Base-by-base conservation (phyloP, 2,888 invertebrate genomes). In the Ellobium chinense region DNA sequence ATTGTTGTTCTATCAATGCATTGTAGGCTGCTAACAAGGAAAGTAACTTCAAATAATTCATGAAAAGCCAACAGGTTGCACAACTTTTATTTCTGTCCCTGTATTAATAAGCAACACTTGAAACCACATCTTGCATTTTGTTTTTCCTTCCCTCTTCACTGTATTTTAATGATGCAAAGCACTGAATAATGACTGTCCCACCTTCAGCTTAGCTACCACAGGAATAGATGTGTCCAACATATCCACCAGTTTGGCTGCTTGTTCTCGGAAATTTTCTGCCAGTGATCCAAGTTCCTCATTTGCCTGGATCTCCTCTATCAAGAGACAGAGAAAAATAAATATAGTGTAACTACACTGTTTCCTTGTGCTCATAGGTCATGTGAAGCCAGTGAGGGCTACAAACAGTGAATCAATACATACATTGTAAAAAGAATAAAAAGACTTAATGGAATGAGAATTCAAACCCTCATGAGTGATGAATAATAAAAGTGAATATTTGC, bases 161-260 rank as follows among this genome's bases (percentile, higher is more conserved):
- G n/a, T n/a, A n/a, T n/a, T n/a, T n/a, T n/a, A n/a, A n/a, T n/a
- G n/a, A n/a, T n/a, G n/a, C n/a, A n/a, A n/a, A n/a, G n/a, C n/a
- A n/a, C n/a, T n/a, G n/a, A n/a, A n/a, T n/a, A n/a, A n/a, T n/a
- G n/a, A n/a, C n/a, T n/a, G n/a, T n/a, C n/a, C n/a, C 24, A 93
- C 92, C 90, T 93, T 93, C 2, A 93, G 85, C 84, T 93, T 92
- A 18, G 92, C 92, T 5, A 93, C 93, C 24, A 93, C 91, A 39
- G 93, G 93, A n/a, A 93, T 89, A 3, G 93, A 93, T 37, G 93
- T 90, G 85, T 93, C 93, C 24, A 93, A 85, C 92, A 93, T 92
- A 77, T 93, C 93, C 27, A 93, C 91, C 31, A 94, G 86, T 77
- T 91, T 92, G 27, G 91, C 86, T 21, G 93, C 93, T 81, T 93